phyloP scores from a whole-genome alignment of 2,888 invertebrate species.

The Gandaritis pyraliata region DNA sequence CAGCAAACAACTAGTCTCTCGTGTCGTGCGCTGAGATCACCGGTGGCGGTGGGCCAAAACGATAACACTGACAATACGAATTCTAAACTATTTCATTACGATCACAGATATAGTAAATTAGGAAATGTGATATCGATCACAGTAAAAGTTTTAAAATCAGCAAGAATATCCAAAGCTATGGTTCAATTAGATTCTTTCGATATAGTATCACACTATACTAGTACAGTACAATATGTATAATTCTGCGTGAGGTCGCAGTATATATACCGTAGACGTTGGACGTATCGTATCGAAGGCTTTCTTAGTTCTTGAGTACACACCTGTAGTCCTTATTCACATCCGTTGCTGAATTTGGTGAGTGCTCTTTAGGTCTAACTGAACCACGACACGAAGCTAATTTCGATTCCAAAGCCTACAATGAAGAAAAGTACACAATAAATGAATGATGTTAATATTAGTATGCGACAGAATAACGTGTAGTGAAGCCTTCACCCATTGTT shows the following conservation, averaged over 20 bases:
- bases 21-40: slow-evolving; percentile 29
- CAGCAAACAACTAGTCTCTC: slow-evolving; percentile 25
- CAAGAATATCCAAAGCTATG: slow-evolving; percentile 51
- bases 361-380: slow-evolving; percentile 83
- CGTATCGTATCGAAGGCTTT: slow-evolving; percentile 40
- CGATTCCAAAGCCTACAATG: slow-evolving; percentile 88
- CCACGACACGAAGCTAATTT: slow-evolving; percentile 87
- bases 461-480: slow-evolving; percentile 55
- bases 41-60: slow-evolving; percentile 68
- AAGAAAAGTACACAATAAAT: slow-evolving; percentile 79
- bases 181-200: slow-evolving; percentile 55
- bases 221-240: slow-evolving; percentile 38
- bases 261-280: slow-evolving; percentile 30
- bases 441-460: slow-evolving; percentile 81
- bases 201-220: slow-evolving; percentile 59
- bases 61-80: slow-evolving; percentile 55
- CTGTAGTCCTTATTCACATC: slow-evolving; percentile 84
- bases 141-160: slow-evolving; percentile 62
- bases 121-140: slow-evolving; percentile 73
- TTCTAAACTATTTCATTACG: slow-evolving; percentile 69
- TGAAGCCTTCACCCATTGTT: slow-evolving; percentile 55
- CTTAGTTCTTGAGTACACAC: slow-evolving; percentile 82
- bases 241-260: slow-evolving; percentile 41
- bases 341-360: slow-evolving; percentile 77
- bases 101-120: slow-evolving; percentile 80